These are phyloP conservation scores for Xerus rutilus DNA, from an alignment of 2,797 vertebrate genomes.

Conservation along the genomic window DNA sequence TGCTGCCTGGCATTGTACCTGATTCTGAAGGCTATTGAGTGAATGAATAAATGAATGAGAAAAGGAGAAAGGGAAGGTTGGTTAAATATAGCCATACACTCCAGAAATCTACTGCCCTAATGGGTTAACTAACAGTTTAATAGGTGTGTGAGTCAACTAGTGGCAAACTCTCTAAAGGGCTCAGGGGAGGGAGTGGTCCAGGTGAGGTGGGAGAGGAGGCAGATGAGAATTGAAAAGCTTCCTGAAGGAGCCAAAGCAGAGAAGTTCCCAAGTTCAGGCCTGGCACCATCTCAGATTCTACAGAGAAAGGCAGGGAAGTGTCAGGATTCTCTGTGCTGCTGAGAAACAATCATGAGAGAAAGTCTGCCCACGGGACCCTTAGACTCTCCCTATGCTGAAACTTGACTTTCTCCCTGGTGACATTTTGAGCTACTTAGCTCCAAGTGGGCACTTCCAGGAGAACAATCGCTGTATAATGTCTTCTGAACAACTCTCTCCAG, in stretches of 20 bases:
- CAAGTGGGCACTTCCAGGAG: neutral
- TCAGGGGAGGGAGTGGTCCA: neutral
- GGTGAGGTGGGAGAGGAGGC: too few species aligned
- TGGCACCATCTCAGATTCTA: neutral
- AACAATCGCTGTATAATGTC: neutral
- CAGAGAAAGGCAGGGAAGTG: neutral
- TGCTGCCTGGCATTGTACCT: neutral
- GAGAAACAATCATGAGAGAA: neutral
- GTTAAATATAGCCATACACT: neutral
- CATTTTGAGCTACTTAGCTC: neutral
- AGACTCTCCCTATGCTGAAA: neutral
- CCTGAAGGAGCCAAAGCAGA: too few species aligned
- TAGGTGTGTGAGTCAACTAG: accelerated
- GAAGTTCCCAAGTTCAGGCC: neutral
- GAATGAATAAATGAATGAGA: too few species aligned
- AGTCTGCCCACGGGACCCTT: neutral
- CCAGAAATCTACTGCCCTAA: neutral
- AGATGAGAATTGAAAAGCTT: neutral
- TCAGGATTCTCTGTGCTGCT: neutral
- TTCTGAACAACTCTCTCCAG: neutral
- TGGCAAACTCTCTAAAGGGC: accelerated
- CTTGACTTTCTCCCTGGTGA: slow-evolving; percentile 42
- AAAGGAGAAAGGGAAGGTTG: neutral
- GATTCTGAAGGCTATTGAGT: neutral
- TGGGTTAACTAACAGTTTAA: neutral